Evolutionary conservation across 1,140 invertebrate genomes (phyloP).

Genomic region (Heliconius eleuchia): DNA sequence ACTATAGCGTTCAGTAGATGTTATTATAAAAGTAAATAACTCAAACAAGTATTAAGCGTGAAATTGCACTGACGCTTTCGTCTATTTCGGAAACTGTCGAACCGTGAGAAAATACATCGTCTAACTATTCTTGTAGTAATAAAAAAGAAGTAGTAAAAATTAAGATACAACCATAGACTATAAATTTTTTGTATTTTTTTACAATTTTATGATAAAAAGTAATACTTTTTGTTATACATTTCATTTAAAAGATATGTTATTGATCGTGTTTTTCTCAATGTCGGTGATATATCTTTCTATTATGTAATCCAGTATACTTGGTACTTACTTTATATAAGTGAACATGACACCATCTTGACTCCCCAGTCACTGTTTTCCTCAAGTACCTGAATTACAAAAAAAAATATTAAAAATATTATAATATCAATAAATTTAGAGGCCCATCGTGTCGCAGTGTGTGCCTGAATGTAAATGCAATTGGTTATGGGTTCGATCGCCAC

Average conservation of each 20-base stretch:
- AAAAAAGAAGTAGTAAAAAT: slow-evolving; percentile 4
- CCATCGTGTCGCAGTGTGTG: too few species aligned
- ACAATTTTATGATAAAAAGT: not conserved
- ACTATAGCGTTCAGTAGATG: too few species aligned
- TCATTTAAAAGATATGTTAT: too few species aligned
- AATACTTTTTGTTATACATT: too few species aligned
- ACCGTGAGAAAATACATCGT: slow-evolving; percentile 43
- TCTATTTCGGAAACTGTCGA: slow-evolving; percentile 39
- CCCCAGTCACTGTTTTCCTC: not conserved
- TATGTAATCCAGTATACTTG: not conserved
- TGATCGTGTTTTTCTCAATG: not conserved
- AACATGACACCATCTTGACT: not conserved
- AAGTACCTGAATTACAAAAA: not conserved
- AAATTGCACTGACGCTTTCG: slow-evolving; percentile 55
- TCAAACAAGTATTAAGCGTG: slow-evolving; percentile 43
- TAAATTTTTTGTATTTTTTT: not conserved
- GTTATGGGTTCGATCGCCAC: too few species aligned
- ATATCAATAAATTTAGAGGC: not conserved
- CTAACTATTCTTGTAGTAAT: not conserved
- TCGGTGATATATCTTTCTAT: too few species aligned
- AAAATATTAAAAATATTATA: not conserved
- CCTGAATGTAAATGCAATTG: too few species aligned
- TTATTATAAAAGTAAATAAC: slow-evolving; percentile 28
- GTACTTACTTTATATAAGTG: slow-evolving; percentile 1
- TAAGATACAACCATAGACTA: not conserved